Conservation (phyloP, 2,113 vertebrate species). For the Glaucomys volans region DNA sequence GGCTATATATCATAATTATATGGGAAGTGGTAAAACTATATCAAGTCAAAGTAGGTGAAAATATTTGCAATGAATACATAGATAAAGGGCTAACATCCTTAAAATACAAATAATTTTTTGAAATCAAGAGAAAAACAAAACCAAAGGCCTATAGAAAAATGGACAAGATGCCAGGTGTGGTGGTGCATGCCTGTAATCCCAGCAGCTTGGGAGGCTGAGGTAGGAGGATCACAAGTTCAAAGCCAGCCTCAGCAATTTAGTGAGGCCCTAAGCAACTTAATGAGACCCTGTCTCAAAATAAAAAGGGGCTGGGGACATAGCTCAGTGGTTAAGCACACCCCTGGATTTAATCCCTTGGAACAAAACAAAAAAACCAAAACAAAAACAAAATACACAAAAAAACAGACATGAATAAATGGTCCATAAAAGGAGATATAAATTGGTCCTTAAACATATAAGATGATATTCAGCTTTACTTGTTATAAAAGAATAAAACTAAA, state of each 20-base stretch:
- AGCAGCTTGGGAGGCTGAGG: no score
- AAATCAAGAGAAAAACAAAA: slow-evolving; percentile 60
- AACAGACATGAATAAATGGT: neutral
- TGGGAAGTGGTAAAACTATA: slow-evolving; percentile 12
- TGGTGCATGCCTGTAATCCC: no score
- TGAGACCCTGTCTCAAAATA: no score
- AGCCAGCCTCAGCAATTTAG: no score
- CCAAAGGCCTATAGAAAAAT: slow-evolving; percentile 19
- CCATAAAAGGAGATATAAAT: slow-evolving; percentile 35
- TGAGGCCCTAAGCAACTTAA: no score
- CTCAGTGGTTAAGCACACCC: no score
- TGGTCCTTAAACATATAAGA: slow-evolving; percentile 40
- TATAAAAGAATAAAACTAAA: slow-evolving; percentile 39
- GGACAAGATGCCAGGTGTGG: no score
- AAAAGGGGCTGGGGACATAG: no score
- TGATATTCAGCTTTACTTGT: neutral
- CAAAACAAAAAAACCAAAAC: no score
- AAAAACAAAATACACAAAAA: neutral
- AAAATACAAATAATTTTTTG: neutral
- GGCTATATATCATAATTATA: slow-evolving; percentile 10
- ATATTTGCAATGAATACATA: neutral
- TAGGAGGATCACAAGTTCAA: no score
- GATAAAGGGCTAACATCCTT: neutral
- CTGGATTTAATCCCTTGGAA: no score
- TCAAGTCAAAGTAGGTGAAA: slow-evolving; percentile 24